Percentiles rank a stretch among this genome's conserved stretches.
phyloP scores from a whole-genome alignment of 64 coral and sea anemone genomes.

The Montipora capricornis region DNA sequence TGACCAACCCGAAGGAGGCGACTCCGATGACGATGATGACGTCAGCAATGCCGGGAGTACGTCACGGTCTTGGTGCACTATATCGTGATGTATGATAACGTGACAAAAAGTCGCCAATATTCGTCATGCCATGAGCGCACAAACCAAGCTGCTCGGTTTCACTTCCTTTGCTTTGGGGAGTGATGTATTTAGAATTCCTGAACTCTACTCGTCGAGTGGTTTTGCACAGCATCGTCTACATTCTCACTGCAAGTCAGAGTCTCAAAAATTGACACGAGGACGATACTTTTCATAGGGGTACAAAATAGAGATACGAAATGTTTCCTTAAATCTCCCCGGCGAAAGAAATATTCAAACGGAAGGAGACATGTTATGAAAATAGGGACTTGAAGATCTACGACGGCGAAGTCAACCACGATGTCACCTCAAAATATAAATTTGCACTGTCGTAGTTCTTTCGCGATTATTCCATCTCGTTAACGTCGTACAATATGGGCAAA shows the following conservation, averaged over 20 bases:
- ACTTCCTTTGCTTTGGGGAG: too few species aligned
- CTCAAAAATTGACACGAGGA: neutral
- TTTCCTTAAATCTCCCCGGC: neutral
- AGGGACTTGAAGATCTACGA: too few species aligned
- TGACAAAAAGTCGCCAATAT: neutral
- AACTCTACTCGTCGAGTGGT: neutral
- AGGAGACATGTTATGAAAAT: neutral
- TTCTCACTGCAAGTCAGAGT: neutral
- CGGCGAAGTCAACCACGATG: too few species aligned
- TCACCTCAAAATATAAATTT: too few species aligned
- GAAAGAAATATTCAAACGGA: neutral
- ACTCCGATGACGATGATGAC: constrained; percentile 88
- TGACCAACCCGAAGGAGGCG: constrained; percentile 53
- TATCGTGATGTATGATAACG: constrained; percentile 35
- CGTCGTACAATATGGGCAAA: too few species aligned
- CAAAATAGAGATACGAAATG: neutral
- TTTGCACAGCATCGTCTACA: neutral
- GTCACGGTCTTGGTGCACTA: constrained; percentile 90
- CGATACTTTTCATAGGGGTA: neutral
- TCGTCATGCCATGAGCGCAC: neutral
- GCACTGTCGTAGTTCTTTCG: too few species aligned
- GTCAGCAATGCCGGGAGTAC: constrained; percentile 30
- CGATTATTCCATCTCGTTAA: too few species aligned
- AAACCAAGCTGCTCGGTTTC: neutral
- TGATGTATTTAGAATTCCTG: neutral